Percentiles rank a stretch among this genome's conserved stretches.
Conservation (phyloP, 2,113 vertebrate genomes). For the Martes martes region DNA sequence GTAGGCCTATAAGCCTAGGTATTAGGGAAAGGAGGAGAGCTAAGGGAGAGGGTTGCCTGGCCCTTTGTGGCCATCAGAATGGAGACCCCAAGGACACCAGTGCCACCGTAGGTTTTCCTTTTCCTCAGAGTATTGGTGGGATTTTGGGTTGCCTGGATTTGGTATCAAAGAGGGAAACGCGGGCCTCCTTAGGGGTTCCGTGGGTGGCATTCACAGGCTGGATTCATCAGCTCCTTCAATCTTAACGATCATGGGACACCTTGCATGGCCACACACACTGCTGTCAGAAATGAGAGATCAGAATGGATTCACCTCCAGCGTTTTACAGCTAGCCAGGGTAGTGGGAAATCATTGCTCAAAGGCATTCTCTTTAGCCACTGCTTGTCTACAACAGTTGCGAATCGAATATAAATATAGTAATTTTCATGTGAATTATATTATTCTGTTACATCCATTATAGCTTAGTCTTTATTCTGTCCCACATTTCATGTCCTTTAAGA, state of each 20-base stretch:
- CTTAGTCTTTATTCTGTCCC: background rate
- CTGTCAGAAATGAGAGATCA: background rate
- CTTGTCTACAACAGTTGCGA: background rate
- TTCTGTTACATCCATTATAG: background rate
- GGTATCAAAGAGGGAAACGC: background rate
- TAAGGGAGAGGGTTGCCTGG: background rate
- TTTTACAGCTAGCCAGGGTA: background rate
- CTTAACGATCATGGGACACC: background rate
- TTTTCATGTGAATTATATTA: background rate
- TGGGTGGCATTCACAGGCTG: background rate
- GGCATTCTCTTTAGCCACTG: background rate
- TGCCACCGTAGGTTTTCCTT: background rate
- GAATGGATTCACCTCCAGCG: background rate
- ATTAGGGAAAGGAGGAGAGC: background rate
- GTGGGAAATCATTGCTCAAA: background rate
- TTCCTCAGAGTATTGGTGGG: background rate
- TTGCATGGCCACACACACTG: fast-evolving
- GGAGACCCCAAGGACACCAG: background rate
- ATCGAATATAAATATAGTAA: background rate
- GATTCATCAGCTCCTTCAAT: background rate
- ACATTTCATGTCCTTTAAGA: background rate
- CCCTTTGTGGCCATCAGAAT: background rate
- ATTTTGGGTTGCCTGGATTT: background rate
- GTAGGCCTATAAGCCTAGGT: background rate
- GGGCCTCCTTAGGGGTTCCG: background rate